phyloP scores from a whole-genome alignment of 2,888 invertebrate species.

The Oeneis ivallda region DNA sequence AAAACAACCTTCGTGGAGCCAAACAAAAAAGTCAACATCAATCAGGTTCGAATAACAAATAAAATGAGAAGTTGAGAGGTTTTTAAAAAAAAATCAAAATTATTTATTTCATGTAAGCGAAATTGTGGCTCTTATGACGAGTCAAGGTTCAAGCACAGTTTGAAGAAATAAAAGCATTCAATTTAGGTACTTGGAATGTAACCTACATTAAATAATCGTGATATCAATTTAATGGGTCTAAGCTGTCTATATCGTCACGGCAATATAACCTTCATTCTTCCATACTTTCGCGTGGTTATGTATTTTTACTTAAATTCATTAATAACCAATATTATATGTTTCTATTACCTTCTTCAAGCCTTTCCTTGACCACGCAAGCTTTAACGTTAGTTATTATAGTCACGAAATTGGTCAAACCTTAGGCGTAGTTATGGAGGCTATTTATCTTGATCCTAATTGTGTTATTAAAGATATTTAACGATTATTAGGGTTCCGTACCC shows the following conservation, averaged over 20 bases:
- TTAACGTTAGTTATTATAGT: conserved; percentile 25
- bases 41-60: too few relatives aligned
- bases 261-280: neutral
- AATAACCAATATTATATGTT: conserved; percentile 24
- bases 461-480: conserved; percentile 6
- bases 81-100: too few relatives aligned
- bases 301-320: conserved; percentile 13
- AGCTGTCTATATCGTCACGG: neutral
- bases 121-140: too few relatives aligned
- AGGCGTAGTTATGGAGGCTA: conserved; percentile 18
- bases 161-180: too few relatives aligned
- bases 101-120: too few relatives aligned
- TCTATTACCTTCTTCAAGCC: conserved; percentile 24
- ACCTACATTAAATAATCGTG: too few relatives aligned
- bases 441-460: conserved; percentile 18
- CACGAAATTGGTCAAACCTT: conserved; percentile 29
- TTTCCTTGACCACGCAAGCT: conserved; percentile 32
- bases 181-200: too few relatives aligned
- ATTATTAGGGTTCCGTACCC: neutral
- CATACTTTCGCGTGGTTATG: conserved; percentile 9
- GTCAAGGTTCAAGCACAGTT: too few relatives aligned
- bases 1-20: too few relatives aligned
- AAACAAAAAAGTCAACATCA: too few relatives aligned
- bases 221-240: neutral
- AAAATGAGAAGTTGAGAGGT: too few relatives aligned